phyloP scores from a whole-genome alignment of 2,113 vertebrate genomes.

The Platycercus adscitus region DNA sequence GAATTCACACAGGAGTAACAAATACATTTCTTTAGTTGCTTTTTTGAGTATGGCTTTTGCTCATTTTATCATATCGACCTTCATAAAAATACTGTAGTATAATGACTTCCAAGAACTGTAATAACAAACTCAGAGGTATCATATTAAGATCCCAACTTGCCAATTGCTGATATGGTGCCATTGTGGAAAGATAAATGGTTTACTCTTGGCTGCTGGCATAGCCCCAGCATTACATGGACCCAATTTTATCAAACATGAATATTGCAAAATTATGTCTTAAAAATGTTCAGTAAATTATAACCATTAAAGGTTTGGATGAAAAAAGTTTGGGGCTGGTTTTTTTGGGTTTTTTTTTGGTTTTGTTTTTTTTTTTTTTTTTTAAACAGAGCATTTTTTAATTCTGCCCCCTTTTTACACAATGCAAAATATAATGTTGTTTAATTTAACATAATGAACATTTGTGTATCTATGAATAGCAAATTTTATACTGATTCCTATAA shows the following conservation, averaged over 20 bases:
- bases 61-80: neutral
- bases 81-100: neutral
- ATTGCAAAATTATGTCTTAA: neutral
- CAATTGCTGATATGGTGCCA: neutral
- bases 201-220: neutral
- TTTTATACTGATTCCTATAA: neutral
- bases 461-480: neutral
- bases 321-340: neutral
- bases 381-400: neutral
- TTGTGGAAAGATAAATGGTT: neutral
- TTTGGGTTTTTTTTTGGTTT: neutral
- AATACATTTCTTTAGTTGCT: neutral
- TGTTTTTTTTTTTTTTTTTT: neutral
- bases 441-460: neutral
- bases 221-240: neutral
- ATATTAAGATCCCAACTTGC: neutral
- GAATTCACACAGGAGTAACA: neutral
- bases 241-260: neutral
- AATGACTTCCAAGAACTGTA: neutral
- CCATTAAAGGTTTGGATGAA: neutral
- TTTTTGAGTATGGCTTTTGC: neutral
- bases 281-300: neutral
- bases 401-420: neutral
- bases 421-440: neutral
- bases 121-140: neutral